A percentile compares a stretch with the other conserved stretches of the same genome.
phyloP scores from a whole-genome alignment of 2,888 invertebrate genomes.

The Alsophila aescularia region DNA sequence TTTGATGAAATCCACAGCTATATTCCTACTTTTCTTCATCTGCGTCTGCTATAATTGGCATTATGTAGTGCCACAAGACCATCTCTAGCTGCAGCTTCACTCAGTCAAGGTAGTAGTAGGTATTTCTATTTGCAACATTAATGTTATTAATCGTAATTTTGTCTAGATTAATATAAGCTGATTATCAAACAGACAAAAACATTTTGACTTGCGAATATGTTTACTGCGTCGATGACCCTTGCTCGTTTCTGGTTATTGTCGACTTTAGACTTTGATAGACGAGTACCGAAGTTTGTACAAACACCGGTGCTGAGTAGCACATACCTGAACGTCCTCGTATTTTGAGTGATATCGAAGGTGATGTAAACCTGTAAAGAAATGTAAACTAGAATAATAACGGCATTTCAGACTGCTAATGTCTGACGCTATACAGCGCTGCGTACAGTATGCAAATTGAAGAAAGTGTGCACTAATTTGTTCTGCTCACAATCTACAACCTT shows the following conservation, averaged over 20 bases:
- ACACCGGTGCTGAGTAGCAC: neutral
- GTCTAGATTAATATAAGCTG: neutral
- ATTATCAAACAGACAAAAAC: neutral
- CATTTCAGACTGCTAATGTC: too few species aligned
- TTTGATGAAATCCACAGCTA: too few species aligned
- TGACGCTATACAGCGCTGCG: too few species aligned
- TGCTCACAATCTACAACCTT: too few species aligned
- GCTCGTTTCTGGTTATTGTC: neutral
- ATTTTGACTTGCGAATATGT: neutral
- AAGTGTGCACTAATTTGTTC: too few species aligned
- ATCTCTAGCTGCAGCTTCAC: too few species aligned
- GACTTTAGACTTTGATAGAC: conserved; percentile 2
- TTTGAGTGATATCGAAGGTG: neutral
- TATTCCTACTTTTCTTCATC: too few species aligned
- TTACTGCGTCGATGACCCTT: neutral
- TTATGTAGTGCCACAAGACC: too few species aligned
- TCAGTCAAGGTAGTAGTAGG: too few species aligned
- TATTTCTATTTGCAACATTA: neutral
- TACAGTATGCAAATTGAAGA: too few species aligned
- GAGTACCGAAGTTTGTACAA: neutral
- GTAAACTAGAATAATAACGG: neutral
- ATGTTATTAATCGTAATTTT: neutral
- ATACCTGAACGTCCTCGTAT: neutral
- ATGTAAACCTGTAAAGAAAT: neutral
- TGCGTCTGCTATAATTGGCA: too few species aligned